phyloP scores from a whole-genome alignment of 2,888 invertebrate species.

The Odontothrips loti region DNA sequence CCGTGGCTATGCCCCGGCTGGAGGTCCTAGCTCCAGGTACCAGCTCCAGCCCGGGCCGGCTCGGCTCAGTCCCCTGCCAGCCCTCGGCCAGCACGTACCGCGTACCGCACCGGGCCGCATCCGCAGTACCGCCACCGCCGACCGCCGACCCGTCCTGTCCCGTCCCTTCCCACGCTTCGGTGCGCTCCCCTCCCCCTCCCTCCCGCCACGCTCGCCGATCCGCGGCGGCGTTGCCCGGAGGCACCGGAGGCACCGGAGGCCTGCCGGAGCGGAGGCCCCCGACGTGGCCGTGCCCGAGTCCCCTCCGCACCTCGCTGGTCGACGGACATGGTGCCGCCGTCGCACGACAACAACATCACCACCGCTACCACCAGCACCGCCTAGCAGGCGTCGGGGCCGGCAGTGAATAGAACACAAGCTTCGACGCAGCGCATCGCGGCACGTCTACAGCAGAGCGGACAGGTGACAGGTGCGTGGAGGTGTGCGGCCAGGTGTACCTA shows the following conservation, averaged over 20 bases:
- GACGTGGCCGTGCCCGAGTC: no score
- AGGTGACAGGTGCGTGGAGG: no score
- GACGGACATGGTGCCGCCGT: no score
- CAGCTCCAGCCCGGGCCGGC: neutral
- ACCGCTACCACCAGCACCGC: no score
- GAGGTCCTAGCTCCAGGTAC: neutral
- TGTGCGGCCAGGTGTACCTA: no score
- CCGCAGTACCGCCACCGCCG: neutral
- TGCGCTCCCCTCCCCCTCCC: neutral
- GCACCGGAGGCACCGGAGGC: neutral
- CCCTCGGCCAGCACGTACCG: neutral
- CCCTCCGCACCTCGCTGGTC: neutral
- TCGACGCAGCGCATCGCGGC: no score
- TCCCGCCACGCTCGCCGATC: neutral
- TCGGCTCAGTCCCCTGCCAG: neutral
- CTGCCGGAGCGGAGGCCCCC: neutral
- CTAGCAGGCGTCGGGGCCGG: no score
- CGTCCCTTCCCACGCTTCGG: constrained; percentile 6
- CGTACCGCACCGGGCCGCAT: neutral
- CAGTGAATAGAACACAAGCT: no score
- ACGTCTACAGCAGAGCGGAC: no score
- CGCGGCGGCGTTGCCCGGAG: no score
- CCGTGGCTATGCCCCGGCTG: neutral
- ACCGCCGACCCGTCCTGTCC: neutral
- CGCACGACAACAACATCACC: no score